Conservation (phyloP, 2,888 invertebrate species). For the Invenusta paracnida region DNA sequence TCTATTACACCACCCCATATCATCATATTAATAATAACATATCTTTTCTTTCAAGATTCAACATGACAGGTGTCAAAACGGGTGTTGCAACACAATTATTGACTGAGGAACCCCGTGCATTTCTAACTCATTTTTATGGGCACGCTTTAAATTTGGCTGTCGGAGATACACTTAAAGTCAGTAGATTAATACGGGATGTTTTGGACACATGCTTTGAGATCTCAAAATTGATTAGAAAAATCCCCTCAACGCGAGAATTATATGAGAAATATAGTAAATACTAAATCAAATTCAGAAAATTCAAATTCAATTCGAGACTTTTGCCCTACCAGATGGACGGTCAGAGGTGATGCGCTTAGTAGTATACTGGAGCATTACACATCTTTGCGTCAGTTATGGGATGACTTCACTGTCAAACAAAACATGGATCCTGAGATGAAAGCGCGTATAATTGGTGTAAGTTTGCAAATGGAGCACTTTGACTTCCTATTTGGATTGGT, state of each 20-base stretch:
- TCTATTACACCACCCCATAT: too few relatives aligned
- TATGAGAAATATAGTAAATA: neutral
- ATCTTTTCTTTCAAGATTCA: too few relatives aligned
- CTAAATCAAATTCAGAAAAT: neutral
- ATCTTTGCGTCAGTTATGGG: neutral
- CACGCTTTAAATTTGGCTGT: neutral
- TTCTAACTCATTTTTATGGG: neutral
- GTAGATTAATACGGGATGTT: neutral
- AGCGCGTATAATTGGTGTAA: neutral
- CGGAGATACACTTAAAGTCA: neutral
- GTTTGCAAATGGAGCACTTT: neutral
- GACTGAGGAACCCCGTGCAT: neutral
- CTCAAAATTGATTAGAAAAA: neutral
- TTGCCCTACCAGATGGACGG: neutral
- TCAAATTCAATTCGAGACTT: neutral
- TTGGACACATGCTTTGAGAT: neutral
- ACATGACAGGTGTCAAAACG: constrained; percentile 8
- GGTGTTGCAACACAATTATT: neutral
- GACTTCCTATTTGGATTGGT: neutral
- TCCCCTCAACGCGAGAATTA: neutral
- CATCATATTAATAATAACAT: too few relatives aligned
- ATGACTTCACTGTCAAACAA: neutral
- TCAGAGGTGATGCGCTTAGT: neutral
- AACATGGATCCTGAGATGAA: neutral
- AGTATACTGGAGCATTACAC: neutral